These are phyloP conservation scores for Atractosteus spatula DNA, from an alignment of 2,113 vertebrate genomes.

Conservation along the genomic window DNA sequence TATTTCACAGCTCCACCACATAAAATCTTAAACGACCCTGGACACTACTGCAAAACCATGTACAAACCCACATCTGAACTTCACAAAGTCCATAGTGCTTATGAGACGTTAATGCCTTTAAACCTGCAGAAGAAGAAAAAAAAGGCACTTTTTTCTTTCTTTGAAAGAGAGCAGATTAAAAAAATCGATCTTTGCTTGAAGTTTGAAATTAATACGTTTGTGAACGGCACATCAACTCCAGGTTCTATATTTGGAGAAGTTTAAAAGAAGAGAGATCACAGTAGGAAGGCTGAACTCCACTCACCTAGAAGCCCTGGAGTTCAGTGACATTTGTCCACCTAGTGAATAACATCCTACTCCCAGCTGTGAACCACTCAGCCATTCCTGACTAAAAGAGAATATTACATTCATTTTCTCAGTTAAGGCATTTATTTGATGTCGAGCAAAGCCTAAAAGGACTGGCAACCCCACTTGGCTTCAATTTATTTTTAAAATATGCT, in stretches of 20 bases:
- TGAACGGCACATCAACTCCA: conserved; percentile 45
- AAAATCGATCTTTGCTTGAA: no score
- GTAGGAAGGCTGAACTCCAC: conserved; percentile 21
- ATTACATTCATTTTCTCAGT: conserved; percentile 12
- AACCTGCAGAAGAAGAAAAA: no score
- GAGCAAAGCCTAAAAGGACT: conserved; percentile 26
- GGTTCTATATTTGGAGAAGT: conserved; percentile 42
- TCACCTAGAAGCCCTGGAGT: conserved; percentile 16
- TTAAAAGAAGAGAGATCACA: conserved; percentile 38
- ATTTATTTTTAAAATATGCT: conserved; percentile 29
- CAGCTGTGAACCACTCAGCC: background rate
- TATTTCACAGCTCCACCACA: conserved; percentile 61
- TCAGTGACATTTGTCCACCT: conserved; percentile 31
- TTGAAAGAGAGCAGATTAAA: no score
- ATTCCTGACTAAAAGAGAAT: conserved; percentile 6
- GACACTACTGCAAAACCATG: no score
- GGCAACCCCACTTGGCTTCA: conserved; percentile 30
- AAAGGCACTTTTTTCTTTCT: no score
- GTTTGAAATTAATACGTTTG: no score
- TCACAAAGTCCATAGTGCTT: no score
- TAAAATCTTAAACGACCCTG: conserved; percentile 65
- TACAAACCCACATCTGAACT: no score
- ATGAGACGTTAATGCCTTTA: no score
- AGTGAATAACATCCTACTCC: conserved; percentile 11
- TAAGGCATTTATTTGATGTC: conserved; percentile 24